Evolutionary conservation across 2,113 vertebrate species (phyloP).

Genomic region (Cebidichthys violaceus): DNA sequence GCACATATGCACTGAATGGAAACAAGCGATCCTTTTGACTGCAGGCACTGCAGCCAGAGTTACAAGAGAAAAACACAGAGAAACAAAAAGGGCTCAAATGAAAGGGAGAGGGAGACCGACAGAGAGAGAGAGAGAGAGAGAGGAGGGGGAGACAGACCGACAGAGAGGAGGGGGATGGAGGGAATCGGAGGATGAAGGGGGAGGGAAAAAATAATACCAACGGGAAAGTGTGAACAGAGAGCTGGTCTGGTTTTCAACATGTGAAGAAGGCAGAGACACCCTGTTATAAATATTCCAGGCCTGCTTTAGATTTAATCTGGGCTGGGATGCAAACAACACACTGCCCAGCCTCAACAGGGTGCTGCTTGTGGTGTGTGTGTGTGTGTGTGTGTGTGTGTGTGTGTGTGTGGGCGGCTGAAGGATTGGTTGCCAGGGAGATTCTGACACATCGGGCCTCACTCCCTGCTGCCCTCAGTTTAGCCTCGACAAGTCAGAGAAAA

Average conservation of each 20-base stretch:
- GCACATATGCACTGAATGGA: slow-evolving; percentile 29
- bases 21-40: slow-evolving; percentile 57
- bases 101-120: slow-evolving; percentile 27
- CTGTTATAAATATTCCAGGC: slow-evolving; percentile 59
- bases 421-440: slow-evolving; percentile 85
- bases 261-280: slow-evolving; percentile 47
- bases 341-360: slow-evolving; percentile 56
- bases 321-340: slow-evolving; percentile 71
- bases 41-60: slow-evolving; percentile 26
- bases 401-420: slow-evolving; percentile 76
- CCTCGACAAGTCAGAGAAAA: slow-evolving; percentile 82
- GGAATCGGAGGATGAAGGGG: slow-evolving; percentile 12
- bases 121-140: too few species aligned
- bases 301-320: slow-evolving; percentile 77
- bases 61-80: slow-evolving; percentile 40
- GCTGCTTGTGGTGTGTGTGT: slow-evolving; percentile 51
- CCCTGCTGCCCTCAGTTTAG: slow-evolving; percentile 86
- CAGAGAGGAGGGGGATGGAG: not conserved
- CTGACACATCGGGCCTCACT: slow-evolving; percentile 83
- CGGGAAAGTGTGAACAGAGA: slow-evolving; percentile 49
- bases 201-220: not conserved
- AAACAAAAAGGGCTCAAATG: slow-evolving; percentile 14
- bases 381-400: slow-evolving; percentile 54
- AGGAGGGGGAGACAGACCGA: not conserved
- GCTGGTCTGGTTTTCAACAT: slow-evolving; percentile 48